Evolutionary conservation across 2,888 invertebrate genomes (phyloP).

Genomic region (Caradrina clavipalpis): DNA sequence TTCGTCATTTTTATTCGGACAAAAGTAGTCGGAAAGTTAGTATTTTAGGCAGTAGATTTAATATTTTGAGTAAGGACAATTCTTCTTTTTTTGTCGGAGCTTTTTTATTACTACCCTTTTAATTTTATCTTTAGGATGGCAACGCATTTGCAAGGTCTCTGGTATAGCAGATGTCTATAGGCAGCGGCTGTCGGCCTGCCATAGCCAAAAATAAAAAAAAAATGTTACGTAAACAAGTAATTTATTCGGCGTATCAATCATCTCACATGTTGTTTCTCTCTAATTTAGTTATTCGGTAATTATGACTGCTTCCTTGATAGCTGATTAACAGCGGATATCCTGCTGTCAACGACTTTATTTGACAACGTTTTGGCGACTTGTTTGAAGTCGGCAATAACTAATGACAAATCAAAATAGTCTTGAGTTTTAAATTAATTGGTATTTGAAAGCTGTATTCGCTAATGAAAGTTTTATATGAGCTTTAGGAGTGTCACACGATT

Average conservation of each 20-base stretch:
- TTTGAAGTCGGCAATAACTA: conserved; percentile 62
- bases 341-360: conserved; percentile 66
- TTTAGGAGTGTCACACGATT: conserved; percentile 29
- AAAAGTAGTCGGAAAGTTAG: too few species aligned
- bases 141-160: too few species aligned
- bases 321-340: conserved; percentile 72
- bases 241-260: conserved; percentile 37
- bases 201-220: too few species aligned
- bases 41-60: too few species aligned
- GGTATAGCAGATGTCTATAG: too few species aligned
- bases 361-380: conserved; percentile 66
- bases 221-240: conserved; percentile 25
- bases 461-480: conserved; percentile 37
- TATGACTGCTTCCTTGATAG: conserved; percentile 55
- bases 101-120: too few species aligned
- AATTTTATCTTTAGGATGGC: too few species aligned
- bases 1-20: too few species aligned
- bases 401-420: conserved; percentile 46
- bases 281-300: conserved; percentile 51
- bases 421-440: conserved; percentile 42
- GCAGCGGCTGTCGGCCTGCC: too few species aligned
- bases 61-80: too few species aligned
- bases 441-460: conserved; percentile 48
- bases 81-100: too few species aligned
- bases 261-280: conserved; percentile 17